Evolutionary conservation across 2,888 invertebrate species (phyloP).

Genomic region (Brachyptera putata): DNA sequence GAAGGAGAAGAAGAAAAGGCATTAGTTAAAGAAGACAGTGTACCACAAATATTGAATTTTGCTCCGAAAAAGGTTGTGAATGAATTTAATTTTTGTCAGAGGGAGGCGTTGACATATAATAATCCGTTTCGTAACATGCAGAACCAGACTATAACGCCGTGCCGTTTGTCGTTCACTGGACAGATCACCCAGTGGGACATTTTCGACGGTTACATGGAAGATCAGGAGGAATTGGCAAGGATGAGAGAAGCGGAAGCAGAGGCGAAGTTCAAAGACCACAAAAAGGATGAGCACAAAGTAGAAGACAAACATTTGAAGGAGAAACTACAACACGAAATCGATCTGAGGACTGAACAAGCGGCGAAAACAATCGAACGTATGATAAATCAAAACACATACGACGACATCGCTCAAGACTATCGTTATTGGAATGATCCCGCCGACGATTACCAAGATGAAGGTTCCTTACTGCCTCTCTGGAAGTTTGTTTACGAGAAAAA

Average conservation of each 20-base stretch:
- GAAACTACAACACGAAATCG: conserved; percentile 47
- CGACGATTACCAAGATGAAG: conserved; percentile 89
- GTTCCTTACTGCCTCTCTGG: conserved; percentile 90
- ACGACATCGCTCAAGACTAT: conserved; percentile 90
- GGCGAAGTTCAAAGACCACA: no score
- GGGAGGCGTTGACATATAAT: conserved; percentile 81
- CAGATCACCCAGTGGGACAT: conserved; percentile 86
- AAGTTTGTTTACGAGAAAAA: conserved; percentile 82
- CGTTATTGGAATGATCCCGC: conserved; percentile 95
- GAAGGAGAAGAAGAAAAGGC: conserved; percentile 35
- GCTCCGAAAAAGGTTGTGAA: conserved; percentile 75
- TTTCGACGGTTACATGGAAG: conserved; percentile 82
- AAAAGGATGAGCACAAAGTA: no score
- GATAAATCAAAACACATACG: conserved; percentile 91
- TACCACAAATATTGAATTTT: conserved; percentile 34
- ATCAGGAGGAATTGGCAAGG: no score
- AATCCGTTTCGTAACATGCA: conserved; percentile 58
- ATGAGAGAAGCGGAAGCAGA: no score
- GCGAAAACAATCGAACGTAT: conserved; percentile 88
- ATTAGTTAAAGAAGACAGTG: conserved; percentile 39
- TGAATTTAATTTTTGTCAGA: conserved; percentile 92
- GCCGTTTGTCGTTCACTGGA: conserved; percentile 67
- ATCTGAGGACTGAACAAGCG: conserved; percentile 50
- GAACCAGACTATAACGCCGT: conserved; percentile 88
- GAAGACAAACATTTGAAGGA: conserved; percentile 37